Evolutionary conservation across 1,140 invertebrate species (phyloP).

Genomic region (Aphaenogaster ashmeadi): DNA sequence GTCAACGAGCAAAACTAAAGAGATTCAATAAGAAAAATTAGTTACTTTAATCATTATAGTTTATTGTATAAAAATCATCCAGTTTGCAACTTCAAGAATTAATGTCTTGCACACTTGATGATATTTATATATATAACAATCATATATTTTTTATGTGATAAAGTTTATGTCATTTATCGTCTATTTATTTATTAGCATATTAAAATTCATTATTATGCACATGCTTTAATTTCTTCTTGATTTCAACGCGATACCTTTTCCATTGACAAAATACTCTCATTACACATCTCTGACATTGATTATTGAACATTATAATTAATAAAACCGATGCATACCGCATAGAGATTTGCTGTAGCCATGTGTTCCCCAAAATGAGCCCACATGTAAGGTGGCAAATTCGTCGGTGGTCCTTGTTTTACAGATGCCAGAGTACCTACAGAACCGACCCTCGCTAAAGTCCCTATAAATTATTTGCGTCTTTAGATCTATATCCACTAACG

Average conservation of each 20-base stretch:
- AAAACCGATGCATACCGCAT: conserved; percentile 89
- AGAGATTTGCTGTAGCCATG: conserved; percentile 93
- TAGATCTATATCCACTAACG: background rate
- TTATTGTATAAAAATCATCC: background rate
- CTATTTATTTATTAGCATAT: background rate
- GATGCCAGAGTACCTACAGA: conserved; percentile 87
- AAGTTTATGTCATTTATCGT: background rate
- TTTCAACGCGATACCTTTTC: background rate
- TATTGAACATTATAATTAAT: conserved; percentile 35
- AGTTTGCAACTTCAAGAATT: background rate
- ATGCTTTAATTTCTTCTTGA: background rate
- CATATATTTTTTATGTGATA: background rate
- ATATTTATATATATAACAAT: background rate
- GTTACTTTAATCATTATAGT: background rate
- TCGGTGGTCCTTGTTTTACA: conserved; percentile 87
- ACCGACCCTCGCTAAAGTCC: conserved; percentile 83
- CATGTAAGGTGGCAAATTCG: conserved; percentile 84
- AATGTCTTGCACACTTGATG: background rate
- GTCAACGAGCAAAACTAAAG: background rate
- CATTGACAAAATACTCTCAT: conserved; percentile 7
- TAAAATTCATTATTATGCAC: background rate
- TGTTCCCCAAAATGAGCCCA: conserved; percentile 96
- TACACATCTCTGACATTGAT: background rate
- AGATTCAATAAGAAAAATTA: background rate
- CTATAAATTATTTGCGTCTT: conserved; percentile 60